Evolutionary conservation across 2,888 invertebrate genomes (phyloP), one percentile per base, ranked within the genome.

Genomic region (Yponomeuta evonymella): DNA sequence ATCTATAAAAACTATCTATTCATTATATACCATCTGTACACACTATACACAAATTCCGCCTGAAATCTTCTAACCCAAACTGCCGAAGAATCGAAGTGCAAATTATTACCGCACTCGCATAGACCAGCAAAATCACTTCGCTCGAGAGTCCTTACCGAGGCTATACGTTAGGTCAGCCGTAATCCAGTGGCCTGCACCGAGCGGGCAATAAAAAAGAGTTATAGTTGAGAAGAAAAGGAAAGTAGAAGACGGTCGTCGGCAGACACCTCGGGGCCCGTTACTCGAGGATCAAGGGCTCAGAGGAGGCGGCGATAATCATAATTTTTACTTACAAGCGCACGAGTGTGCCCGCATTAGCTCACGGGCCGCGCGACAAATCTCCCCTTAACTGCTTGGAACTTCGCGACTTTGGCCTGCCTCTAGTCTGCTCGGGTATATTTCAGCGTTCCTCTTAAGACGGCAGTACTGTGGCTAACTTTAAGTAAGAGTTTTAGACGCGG

Each of bases 181-280:
- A 91, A 92, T 91, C 91, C 90, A 92, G 86, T 89, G 84, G 84
- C 83, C 80, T 80, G 75, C 73, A 79, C 81, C 79, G 75, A 82
- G 70, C 58, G 62, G 81, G 90, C 90, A 92, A 93, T 93, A 93
- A 93, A 93, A 92, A 92, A 92, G 93, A 93, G 92, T 93, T 93
- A 93, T 92, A 90, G 92, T 89, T 86, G 76, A 82, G 85, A 87
- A 88, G 90, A 90, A 90, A 90, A 90, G 88, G 89, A 90, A 90
- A 70, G 70, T 70, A 70, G 62, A 67, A 23, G 48, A 48, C 68
- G 79, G 85, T 85, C 87, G 83, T 81, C 76, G 80, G 77, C 78
- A 79, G 64, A 77, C 77, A 48, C 43, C 23, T 43, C 48, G 43
- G 43, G 84, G 43, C 43, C 89, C 90, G 90, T 89, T 90, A 90